Percentiles rank a stretch among this genome's conserved stretches.
These are phyloP conservation scores for Prinia subflava DNA, from an alignment of 2,113 vertebrate species.

Conservation along the genomic window DNA sequence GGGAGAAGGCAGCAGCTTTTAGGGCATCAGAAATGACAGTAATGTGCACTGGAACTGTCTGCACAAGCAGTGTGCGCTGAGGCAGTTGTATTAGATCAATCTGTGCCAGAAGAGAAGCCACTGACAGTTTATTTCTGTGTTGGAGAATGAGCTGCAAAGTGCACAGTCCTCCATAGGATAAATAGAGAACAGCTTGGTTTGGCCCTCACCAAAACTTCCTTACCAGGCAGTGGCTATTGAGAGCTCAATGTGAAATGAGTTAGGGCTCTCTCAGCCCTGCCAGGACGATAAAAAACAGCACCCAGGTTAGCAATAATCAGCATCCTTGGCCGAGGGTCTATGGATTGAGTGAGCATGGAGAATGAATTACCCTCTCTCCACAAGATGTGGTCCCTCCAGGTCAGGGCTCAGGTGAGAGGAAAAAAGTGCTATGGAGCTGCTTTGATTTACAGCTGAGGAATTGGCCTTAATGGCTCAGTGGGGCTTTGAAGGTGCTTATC, in stretches of 20 bases:
- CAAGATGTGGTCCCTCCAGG: not conserved
- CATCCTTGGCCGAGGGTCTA: slow-evolving; percentile 10
- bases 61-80: not conserved
- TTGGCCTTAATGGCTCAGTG: not conserved
- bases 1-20: slow-evolving; percentile 52
- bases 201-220: slow-evolving; percentile 52
- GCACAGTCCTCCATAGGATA: not conserved
- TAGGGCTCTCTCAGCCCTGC: not conserved
- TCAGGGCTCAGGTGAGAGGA: slow-evolving; percentile 24
- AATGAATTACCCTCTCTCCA: slow-evolving; percentile 31
- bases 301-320: slow-evolving; percentile 54
- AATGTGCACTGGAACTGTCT: slow-evolving; percentile 14
- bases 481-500: not conserved
- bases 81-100: slow-evolving; percentile 49
- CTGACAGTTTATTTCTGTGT: slow-evolving; percentile 13
- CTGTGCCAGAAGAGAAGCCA: not conserved
- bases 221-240: not conserved
- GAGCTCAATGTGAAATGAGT: slow-evolving; percentile 13
- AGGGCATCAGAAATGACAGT: slow-evolving; percentile 54
- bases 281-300: slow-evolving; percentile 48
- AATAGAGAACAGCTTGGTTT: not conserved
- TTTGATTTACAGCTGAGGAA: slow-evolving; percentile 24
- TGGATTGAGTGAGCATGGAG: not conserved
- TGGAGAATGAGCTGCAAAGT: not conserved
- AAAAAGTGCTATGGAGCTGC: not conserved